These are phyloP conservation scores for Phocoena sinus DNA, from an alignment of 2,113 vertebrate genomes.

Conservation along the genomic window DNA sequence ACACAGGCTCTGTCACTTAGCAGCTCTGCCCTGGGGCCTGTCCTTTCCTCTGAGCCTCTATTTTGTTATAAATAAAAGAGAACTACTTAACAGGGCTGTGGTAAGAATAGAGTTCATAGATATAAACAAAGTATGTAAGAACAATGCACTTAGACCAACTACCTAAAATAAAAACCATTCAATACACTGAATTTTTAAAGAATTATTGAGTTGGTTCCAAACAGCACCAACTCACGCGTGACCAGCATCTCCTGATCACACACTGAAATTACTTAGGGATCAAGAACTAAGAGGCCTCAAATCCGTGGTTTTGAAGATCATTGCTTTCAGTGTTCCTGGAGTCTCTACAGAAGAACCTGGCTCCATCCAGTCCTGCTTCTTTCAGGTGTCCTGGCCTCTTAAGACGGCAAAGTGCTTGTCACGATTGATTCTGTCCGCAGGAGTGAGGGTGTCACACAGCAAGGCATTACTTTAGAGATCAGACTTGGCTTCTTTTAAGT, in stretches of 20 bases:
- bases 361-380: not conserved
- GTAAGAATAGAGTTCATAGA: not conserved
- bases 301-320: not conserved
- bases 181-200: not conserved
- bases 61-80: not conserved
- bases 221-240: not conserved
- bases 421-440: rapidly evolving
- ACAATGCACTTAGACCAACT: not conserved
- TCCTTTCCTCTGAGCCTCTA: not conserved
- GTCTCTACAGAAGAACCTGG: rapidly evolving
- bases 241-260: not conserved
- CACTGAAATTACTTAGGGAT: not conserved
- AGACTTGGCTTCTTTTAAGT: not conserved
- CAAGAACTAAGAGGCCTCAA: not conserved
- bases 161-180: not conserved
- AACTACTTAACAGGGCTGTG: not conserved
- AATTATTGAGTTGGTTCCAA: not conserved
- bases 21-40: too few relatives aligned
- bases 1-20: too few relatives aligned
- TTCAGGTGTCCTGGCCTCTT: not conserved
- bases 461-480: not conserved
- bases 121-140: not conserved
- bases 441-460: not conserved
- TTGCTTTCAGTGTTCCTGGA: rapidly evolving
- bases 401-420: not conserved